These are phyloP conservation scores for Fissipunctia ypsillon DNA, from an alignment of 2,888 invertebrate genomes.

Conservation along the genomic window DNA sequence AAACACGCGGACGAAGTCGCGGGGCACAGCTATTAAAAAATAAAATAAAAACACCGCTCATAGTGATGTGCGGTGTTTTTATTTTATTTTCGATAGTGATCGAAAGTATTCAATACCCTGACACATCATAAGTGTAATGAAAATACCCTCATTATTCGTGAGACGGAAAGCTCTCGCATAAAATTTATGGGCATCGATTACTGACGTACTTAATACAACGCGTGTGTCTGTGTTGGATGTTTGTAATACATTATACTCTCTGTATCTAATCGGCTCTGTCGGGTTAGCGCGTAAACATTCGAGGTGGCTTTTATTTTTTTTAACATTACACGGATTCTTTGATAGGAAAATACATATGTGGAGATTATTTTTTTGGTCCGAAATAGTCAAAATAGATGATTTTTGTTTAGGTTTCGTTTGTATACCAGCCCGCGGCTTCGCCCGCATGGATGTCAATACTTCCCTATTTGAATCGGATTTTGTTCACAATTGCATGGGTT, in stretches of 20 bases:
- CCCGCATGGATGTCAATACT: too few relatives aligned
- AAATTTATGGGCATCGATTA: constrained; percentile 59
- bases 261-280: constrained; percentile 75
- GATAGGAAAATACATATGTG: neutral
- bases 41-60: constrained; percentile 5
- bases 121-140: constrained; percentile 36
- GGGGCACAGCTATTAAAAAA: too few relatives aligned
- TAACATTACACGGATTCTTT: neutral
- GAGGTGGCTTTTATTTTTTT: constrained; percentile 15
- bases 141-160: constrained; percentile 42
- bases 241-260: constrained; percentile 59
- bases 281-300: constrained; percentile 59
- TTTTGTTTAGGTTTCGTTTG: neutral
- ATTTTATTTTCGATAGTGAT: too few relatives aligned
- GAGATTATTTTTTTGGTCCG: neutral
- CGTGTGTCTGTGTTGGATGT: constrained; percentile 26
- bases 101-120: constrained; percentile 19
- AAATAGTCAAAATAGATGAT: neutral
- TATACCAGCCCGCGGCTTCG: too few relatives aligned
- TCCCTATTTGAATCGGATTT: too few relatives aligned
- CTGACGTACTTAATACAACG: constrained; percentile 39
- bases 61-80: too few relatives aligned
- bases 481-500: too few relatives aligned
- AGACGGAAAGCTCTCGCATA: constrained; percentile 51
- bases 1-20: too few relatives aligned